Conservation (phyloP, 2,797 vertebrate genomes). For the Lutjanus argentimaculatus region DNA sequence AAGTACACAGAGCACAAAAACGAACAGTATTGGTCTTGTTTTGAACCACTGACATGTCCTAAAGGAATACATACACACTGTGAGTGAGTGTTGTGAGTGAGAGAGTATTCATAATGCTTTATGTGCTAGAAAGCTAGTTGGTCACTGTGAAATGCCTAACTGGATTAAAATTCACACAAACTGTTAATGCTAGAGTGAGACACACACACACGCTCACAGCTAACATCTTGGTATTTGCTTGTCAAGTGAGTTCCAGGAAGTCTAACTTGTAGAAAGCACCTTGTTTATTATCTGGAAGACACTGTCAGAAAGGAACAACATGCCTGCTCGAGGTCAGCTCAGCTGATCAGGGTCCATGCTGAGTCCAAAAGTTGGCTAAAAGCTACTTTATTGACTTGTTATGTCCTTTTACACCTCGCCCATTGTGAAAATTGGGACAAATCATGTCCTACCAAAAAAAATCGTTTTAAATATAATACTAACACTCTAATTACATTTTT, state of each 20-base stretch:
- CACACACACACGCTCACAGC: constrained; percentile 28
- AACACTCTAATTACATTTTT: too few species aligned
- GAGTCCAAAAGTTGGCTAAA: not conserved
- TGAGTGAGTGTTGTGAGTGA: not conserved
- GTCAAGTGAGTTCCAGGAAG: constrained; percentile 56
- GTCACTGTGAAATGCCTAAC: constrained; percentile 84
- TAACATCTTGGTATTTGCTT: constrained; percentile 28
- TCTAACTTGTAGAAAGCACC: constrained; percentile 10
- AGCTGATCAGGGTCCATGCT: not conserved
- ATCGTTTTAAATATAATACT: too few species aligned
- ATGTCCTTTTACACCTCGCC: not conserved
- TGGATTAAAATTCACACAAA: constrained; percentile 72
- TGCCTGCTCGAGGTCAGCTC: not conserved
- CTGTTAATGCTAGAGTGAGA: constrained; percentile 28
- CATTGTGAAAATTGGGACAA: too few species aligned
- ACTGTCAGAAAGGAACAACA: not conserved
- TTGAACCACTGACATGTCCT: not conserved
- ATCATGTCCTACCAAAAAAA: too few species aligned
- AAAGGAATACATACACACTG: not conserved
- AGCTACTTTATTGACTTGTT: not conserved
- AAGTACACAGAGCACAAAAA: not conserved
- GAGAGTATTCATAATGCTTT: constrained; percentile 24
- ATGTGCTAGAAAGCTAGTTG: constrained; percentile 51
- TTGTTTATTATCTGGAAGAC: constrained; percentile 17
- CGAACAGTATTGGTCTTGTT: not conserved